Evolutionary conservation across 2,113 vertebrate genomes (phyloP).

Genomic region (Sylvia atricapilla): DNA sequence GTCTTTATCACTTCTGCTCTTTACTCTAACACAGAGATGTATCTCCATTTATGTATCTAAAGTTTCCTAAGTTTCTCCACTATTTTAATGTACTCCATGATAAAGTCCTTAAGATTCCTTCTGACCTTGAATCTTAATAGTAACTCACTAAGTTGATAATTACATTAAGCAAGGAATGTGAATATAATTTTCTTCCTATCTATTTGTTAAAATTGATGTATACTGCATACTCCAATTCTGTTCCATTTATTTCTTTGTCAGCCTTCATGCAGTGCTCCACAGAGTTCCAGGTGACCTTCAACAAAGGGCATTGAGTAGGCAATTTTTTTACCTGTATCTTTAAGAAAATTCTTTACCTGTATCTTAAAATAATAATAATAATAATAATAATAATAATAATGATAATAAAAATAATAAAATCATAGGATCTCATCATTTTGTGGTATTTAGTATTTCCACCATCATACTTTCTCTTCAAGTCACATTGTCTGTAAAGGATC

Average conservation of each 20-base stretch:
- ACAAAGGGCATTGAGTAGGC: accelerated
- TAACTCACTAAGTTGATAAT: neutral
- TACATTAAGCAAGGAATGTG: neutral
- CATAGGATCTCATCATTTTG: neutral
- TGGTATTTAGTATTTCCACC: neutral
- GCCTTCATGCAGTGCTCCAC: neutral
- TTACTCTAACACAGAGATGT: neutral
- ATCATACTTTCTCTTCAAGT: neutral
- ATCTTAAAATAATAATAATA: too few species aligned
- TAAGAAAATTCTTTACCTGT: neutral
- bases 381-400: too few species aligned
- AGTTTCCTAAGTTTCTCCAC: neutral
- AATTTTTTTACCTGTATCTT: neutral
- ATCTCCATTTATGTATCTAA: neutral
- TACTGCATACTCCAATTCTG: neutral
- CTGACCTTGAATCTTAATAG: neutral
- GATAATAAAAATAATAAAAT: neutral
- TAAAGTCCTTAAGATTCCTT: neutral
- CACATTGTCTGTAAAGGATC: neutral
- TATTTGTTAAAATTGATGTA: neutral
- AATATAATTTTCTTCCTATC: neutral
- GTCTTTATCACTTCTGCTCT: neutral
- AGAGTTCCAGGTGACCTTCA: neutral
- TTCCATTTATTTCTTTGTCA: neutral
- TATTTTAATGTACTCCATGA: neutral